These are phyloP conservation scores for Anoplophora glabripennis DNA, from an alignment of 1,140 invertebrate genomes.

Conservation along the genomic window DNA sequence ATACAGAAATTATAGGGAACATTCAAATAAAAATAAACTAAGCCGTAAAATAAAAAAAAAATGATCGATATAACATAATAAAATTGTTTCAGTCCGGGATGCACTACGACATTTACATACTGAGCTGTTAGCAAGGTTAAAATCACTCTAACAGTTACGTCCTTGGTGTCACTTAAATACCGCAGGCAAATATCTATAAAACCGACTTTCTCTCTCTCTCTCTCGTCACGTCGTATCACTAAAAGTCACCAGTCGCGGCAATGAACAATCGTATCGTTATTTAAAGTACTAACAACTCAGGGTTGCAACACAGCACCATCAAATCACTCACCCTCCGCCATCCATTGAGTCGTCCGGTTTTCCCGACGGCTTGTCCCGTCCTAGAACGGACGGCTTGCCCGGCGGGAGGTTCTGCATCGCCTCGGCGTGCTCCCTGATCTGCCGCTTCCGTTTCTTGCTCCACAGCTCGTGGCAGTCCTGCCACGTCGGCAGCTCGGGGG, in stretches of 20 bases:
- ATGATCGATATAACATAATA: constrained; percentile 7
- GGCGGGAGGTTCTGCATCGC: constrained; percentile 50
- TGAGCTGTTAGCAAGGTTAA: constrained; percentile 4
- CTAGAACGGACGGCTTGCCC: constrained; percentile 44
- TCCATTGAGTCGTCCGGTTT: constrained; percentile 54
- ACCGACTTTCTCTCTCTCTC: too few species aligned
- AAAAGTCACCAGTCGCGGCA: neutral
- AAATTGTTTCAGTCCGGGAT: constrained; percentile 20
- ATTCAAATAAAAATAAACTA: constrained; percentile 14
- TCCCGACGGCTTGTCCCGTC: constrained; percentile 43
- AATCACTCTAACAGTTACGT: constrained; percentile 2
- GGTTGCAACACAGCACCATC: constrained; percentile 23
- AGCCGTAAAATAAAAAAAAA: constrained; percentile 9
- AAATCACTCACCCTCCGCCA: constrained; percentile 56
- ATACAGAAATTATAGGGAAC: constrained; percentile 18
- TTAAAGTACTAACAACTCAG: constrained; percentile 25
- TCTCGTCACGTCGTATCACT: too few species aligned
- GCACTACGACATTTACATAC: constrained; percentile 11
- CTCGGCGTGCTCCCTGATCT: constrained; percentile 76
- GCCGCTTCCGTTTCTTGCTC: constrained; percentile 88
- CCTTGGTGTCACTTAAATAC: neutral
- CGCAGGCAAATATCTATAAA: too few species aligned
- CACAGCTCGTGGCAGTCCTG: constrained; percentile 99
- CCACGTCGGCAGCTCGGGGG: constrained; percentile 83
- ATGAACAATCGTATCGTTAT: neutral